These are phyloP conservation scores for Odontesthes bonariensis DNA, from an alignment of 2,113 vertebrate genomes.

Conservation along the genomic window DNA sequence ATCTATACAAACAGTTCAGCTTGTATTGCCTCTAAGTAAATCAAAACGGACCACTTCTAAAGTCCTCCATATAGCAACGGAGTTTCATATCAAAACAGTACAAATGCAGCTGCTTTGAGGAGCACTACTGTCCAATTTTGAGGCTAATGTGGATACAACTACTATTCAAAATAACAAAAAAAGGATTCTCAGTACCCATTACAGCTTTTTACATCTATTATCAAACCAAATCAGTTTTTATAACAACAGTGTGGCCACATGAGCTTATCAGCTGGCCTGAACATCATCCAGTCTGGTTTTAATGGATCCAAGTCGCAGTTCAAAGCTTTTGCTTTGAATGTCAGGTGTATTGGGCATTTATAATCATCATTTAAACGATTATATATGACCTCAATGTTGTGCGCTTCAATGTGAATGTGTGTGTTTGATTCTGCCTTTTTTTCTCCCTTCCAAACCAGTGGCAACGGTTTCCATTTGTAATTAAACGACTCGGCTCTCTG, in stretches of 20 bases:
- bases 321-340: too few relatives aligned
- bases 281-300: background rate
- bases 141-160: background rate
- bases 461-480: conserved; percentile 60
- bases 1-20: background rate
- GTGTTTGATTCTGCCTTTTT: conserved; percentile 22
- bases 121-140: background rate
- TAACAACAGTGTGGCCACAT: background rate
- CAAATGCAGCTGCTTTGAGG: background rate
- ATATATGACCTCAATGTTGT: background rate
- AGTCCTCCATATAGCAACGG: background rate
- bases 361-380: conserved; percentile 18
- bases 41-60: conserved; percentile 5
- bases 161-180: background rate
- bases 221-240: too few relatives aligned
- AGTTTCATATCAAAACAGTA: background rate
- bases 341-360: too few relatives aligned
- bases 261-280: background rate
- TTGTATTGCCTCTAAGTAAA: background rate
- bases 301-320: too few relatives aligned
- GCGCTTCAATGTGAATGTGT: background rate
- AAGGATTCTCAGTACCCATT: background rate
- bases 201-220: background rate
- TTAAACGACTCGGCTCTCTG: conserved; percentile 69
- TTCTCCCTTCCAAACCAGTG: conserved; percentile 28